A percentile compares a stretch with the other conserved stretches of the same genome.
Evolutionary conservation across 37 sponge, comb jelly and placozoan genomes (phyloP).

Genomic region (Geodia barretti): DNA sequence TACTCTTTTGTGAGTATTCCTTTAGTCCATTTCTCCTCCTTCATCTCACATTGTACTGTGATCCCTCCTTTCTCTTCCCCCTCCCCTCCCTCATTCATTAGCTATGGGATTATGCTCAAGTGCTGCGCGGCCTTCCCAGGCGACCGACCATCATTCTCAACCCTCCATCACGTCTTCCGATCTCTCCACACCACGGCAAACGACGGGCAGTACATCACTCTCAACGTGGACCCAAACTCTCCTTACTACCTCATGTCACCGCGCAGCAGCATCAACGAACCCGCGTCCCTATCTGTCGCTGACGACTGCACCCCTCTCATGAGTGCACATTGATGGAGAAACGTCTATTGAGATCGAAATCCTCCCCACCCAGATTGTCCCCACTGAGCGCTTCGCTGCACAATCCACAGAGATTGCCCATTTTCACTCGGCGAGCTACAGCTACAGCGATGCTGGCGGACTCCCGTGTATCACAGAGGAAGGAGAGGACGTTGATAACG

Average conservation of each 20-base stretch:
- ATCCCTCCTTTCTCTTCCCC: too few species aligned
- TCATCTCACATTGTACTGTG: too few species aligned
- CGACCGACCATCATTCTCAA: slow-evolving; percentile 48
- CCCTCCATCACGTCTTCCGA: slow-evolving; percentile 11
- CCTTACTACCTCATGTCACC: neutral
- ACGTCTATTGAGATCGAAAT: neutral
- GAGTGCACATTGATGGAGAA: neutral
- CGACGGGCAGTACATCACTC: slow-evolving; percentile 18
- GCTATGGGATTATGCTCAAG: slow-evolving; percentile 56
- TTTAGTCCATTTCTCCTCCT: too few species aligned
- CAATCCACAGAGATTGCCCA: neutral
- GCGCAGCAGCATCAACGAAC: neutral
- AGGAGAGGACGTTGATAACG: neutral
- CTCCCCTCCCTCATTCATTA: too few species aligned
- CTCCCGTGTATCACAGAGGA: neutral
- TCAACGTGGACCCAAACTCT: neutral
- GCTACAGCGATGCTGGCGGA: neutral
- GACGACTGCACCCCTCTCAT: too few species aligned
- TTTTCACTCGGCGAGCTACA: neutral
- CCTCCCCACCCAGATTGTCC: too few species aligned
- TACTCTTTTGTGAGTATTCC: too few species aligned
- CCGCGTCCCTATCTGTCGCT: too few species aligned
- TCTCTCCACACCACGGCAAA: slow-evolving; percentile 22
- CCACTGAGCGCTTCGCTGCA: too few species aligned
- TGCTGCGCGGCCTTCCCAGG: slow-evolving; percentile 52